These are phyloP conservation scores for Noctua pronuba DNA, from an alignment of 2,888 invertebrate species.

Conservation along the genomic window DNA sequence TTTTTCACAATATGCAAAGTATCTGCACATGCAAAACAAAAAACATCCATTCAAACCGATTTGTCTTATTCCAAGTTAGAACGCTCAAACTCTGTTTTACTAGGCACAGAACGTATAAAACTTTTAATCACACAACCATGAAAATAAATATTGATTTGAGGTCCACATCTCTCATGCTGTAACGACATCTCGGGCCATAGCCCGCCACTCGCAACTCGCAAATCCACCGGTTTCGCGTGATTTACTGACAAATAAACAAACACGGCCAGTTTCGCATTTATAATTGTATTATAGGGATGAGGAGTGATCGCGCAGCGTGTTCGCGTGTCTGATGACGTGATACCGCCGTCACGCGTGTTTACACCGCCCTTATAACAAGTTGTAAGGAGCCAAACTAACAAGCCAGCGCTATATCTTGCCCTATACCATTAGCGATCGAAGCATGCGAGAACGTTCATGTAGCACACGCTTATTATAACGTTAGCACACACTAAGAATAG, in stretches of 20 bases:
- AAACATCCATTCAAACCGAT: neutral
- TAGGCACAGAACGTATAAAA: conserved; percentile 20
- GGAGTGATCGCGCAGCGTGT: conserved; percentile 78
- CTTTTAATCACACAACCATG: conserved; percentile 18
- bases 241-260: conserved; percentile 76
- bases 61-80: neutral
- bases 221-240: conserved; percentile 73
- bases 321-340: conserved; percentile 88
- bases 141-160: conserved; percentile 45
- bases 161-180: conserved; percentile 35
- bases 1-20: neutral
- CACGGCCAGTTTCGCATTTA: conserved; percentile 74
- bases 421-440: conserved; percentile 70
- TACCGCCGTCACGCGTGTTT: conserved; percentile 88
- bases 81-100: neutral
- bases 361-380: conserved; percentile 85
- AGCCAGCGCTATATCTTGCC: conserved; percentile 78
- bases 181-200: conserved; percentile 29
- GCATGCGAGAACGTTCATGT: conserved; percentile 78
- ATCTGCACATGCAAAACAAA: neutral
- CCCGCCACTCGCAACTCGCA: conserved; percentile 27
- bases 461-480: conserved; percentile 58
- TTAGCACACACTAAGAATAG: conserved; percentile 49
- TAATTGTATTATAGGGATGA: conserved; percentile 80
- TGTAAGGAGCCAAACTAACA: conserved; percentile 85